Base-by-base conservation (phyloP, 2,797 vertebrate species). In the Pterois miles region DNA sequence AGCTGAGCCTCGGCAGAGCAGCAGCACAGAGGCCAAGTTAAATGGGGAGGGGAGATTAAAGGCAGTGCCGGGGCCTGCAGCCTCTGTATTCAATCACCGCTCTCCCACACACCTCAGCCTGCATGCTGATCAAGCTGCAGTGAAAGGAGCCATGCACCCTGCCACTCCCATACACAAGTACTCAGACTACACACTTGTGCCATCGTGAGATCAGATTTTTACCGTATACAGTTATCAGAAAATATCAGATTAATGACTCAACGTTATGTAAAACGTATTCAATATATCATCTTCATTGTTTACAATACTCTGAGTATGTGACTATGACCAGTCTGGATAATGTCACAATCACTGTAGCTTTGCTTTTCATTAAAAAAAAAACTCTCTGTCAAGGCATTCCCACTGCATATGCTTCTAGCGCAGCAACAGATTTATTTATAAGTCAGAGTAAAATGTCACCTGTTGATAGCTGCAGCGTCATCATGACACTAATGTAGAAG, bases 1-100 rank as follows among this genome's bases (percentile, higher is more conserved):
- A 96, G 95, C 96, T 96, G 96, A 96, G 95, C 93, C 80, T 83
- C 91, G 80, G 94, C 67, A 93, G 92, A 94, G 94, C 92, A 79
- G 94, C 93, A 70, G 73, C 81, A 88, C 84, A 88, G 91, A 90
- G 89, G 90, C 87, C 94, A 92, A 94, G 95, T 96, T 96, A 96
- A 97, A 97, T 95, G 94, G 94, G 94, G 84, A 93, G 95, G 91
- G 73, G 95, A 96, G 96, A 96, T 97, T 97, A 97, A 96, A 96
- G 96, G 93, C 94, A 95, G 95, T 93, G 85, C 94, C 88, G 85
- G 84, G 89, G 84, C 84, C 88, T 64, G 89, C 86, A 89, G 88
- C 86, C 95, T 96, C 93, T 95, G 96, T 95, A 96, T 96, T 96
- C 96, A 97, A 94, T 95, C 95, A 95, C 92, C 88, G 88, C 93